Base-by-base conservation (phyloP, 1,140 invertebrate species). In the Tetragonula clypearis region DNA sequence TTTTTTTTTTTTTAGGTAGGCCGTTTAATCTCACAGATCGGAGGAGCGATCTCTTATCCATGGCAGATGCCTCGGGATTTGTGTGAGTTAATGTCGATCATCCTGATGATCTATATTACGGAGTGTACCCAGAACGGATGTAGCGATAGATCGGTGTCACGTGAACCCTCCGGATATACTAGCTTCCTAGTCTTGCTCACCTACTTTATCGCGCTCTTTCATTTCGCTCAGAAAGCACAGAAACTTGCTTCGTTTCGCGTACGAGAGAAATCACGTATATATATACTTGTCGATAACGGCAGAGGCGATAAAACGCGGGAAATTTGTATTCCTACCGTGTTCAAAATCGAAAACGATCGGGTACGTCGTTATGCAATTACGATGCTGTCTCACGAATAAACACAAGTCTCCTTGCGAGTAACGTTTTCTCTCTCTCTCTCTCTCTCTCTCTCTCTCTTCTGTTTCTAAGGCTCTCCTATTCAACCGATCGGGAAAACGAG, bases 81-180 rank as follows among this genome's bases (percentile, higher is more conserved):
- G 77, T 84, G 68, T 84, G 82, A 84, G 82, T 79, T 84, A 84
- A 84, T 84, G 82, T 87, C 84, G 79, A 87, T 71, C 77, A 87
- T 90, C 88, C 90, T 90, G 90, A 86, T 86, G 88, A 88, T 85
- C 84, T 91, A 90, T 91, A 91, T 88, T 85, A 88, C 85, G 79
- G 86, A 89, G 87, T 90, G 86, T 91, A 88, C 86, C 85, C 80
- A 90, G 90, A 92, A 92, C 92, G 92, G 92, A 93, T 93, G 92
- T 91, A 88, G 91, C 92, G 92, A 91, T 90, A 86, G 92, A 93
- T 92, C 92, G 92, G 92, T 93, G 92, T 93, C 92, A 93, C 92
- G 92, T 93, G 92, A 92, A 93, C 92, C 92, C 92, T 93, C 92
- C 92, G 92, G 92, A 93, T 93, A 93, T 93, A 93, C 86, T 92